Base-by-base conservation (phyloP, 2,113 vertebrate genomes). In the Corythornis madagascariensis region DNA sequence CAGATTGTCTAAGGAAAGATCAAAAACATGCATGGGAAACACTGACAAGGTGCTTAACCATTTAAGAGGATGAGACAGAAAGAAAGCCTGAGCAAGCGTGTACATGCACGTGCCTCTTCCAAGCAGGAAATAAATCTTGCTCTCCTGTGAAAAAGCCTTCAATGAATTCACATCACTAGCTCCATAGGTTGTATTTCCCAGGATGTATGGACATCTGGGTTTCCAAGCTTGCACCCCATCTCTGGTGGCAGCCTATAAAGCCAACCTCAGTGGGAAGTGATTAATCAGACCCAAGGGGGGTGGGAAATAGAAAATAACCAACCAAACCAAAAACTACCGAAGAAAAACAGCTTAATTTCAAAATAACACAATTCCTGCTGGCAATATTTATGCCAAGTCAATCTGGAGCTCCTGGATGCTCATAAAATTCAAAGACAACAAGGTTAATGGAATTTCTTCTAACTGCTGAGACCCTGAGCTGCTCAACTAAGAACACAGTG, bases 21-120 rank as follows among this genome's bases (percentile, higher is more conserved):
- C 82, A 81, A 71, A 94, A 93, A 69, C 88, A 90, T 72, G 77
- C 87, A 71, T 48, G 76, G 81, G 75, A 86, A 94, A 92, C 69
- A 57, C 56, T 85, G 88, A 77, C 24, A 55, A 43, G 28, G 16
- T 45, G 48, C 60, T 89, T 77, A 87, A 87, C 70, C 22, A 48
- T 35, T 56, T 73, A 21, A 83, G 65, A 82, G 66, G 42, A 61
- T 9, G 20, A 76, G 77, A 83, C 66, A 70, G 78, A 76, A 12
- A 78, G 63, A 66, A 95, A 90, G 87, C 35, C 65, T 42, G 50
- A 85, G 88, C 59, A 59, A 85, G 71, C 59, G 45, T 3, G 42
- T 84, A 57, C 43, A 50, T 6, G 33, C 70, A 84, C 15, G 70
- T 75, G 81, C 59, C 59, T 92, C 78, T 87, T 81, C 66, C 82